phyloP scores from a whole-genome alignment of 2,888 invertebrate genomes.

The Spilosoma lubricipeda region DNA sequence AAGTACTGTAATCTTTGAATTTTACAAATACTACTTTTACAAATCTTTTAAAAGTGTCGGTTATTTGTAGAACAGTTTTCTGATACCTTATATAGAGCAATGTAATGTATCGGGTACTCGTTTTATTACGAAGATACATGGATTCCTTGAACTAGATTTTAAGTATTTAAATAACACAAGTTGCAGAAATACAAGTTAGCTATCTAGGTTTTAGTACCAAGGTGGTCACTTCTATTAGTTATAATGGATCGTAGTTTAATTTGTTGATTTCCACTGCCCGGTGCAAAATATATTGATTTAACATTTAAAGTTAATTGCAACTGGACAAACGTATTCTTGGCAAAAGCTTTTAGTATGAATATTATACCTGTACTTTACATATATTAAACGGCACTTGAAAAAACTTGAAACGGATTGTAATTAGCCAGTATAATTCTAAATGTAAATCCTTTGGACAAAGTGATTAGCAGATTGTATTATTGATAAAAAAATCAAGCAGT shows the following conservation, averaged over 20 bases:
- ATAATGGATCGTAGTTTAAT: constrained; percentile 33
- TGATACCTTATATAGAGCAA: constrained; percentile 20
- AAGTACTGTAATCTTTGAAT: too few relatives aligned
- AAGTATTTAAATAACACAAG: constrained; percentile 65
- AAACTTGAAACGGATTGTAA: background rate
- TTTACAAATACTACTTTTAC: background rate
- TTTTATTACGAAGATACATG: constrained; percentile 34
- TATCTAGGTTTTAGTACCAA: constrained; percentile 68
- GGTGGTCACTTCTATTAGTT: constrained; percentile 53
- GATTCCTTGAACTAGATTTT: constrained; percentile 73
- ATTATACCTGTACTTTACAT: background rate
- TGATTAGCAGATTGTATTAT: background rate
- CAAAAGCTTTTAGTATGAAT: background rate
- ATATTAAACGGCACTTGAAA: background rate
- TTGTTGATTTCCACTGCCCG: constrained; percentile 31
- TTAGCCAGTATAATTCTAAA: background rate
- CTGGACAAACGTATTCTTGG: background rate
- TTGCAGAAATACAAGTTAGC: constrained; percentile 54
- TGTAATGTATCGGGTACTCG: constrained; percentile 31
- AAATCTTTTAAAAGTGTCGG: background rate
- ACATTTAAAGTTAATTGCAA: background rate
- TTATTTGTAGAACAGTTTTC: constrained; percentile 13
- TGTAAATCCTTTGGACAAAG: background rate
- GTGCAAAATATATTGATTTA: background rate
- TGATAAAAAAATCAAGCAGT: background rate